Evolutionary conservation across 2,888 invertebrate species (phyloP).

Genomic region (Tachina fera): DNA sequence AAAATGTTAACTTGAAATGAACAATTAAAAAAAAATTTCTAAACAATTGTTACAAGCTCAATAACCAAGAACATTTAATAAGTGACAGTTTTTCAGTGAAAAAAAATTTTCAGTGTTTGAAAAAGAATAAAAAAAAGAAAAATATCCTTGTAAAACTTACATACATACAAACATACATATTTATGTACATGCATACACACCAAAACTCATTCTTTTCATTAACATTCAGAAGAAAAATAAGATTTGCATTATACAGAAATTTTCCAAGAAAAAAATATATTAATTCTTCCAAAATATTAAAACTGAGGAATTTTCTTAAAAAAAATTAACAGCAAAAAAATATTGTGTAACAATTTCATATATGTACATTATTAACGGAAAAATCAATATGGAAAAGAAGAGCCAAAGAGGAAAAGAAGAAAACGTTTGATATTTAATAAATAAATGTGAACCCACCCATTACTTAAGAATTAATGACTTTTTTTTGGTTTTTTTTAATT

Average conservation of each 20-base stretch:
- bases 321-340: conserved; percentile 33
- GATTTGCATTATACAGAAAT: conserved; percentile 5
- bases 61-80: conserved; percentile 51
- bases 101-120: conserved; percentile 31
- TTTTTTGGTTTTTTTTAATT: conserved; percentile 21
- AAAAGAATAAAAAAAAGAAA: conserved; percentile 27
- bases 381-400: conserved; percentile 58
- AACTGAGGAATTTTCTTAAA: background rate
- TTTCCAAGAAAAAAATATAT: background rate
- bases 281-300: background rate
- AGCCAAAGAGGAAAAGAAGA: conserved; percentile 19
- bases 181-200: conserved; percentile 75
- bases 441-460: conserved; percentile 19
- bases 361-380: conserved; percentile 50
- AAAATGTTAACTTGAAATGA: conserved; percentile 27
- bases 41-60: conserved; percentile 12
- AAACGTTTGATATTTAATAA: conserved; percentile 29
- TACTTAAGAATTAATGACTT: conserved; percentile 1
- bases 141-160: conserved; percentile 77
- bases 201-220: conserved; percentile 74
- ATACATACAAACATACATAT: conserved; percentile 79
- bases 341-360: conserved; percentile 62
- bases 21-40: conserved; percentile 8
- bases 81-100: conserved; percentile 52
- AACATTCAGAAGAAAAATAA: background rate